These are phyloP conservation scores for Melanotaenia parkinsoni DNA, from an alignment of 2,797 vertebrate genomes.

Conservation along the genomic window DNA sequence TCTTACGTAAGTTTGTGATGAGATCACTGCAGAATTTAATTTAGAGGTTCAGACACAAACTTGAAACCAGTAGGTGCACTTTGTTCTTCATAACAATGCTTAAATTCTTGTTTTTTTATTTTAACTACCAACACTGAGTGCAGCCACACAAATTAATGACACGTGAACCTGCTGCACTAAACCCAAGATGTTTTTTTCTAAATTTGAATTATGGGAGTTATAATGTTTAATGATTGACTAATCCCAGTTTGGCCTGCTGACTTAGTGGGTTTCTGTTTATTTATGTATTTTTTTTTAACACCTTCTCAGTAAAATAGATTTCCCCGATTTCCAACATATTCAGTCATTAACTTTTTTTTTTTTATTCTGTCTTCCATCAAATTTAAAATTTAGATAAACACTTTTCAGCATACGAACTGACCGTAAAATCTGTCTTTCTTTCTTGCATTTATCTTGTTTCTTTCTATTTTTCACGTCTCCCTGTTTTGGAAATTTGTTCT, in stretches of 20 bases:
- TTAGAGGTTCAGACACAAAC: conserved; percentile 57
- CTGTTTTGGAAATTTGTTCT: conserved; percentile 74
- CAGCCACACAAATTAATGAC: conserved; percentile 24
- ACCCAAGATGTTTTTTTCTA: conserved; percentile 43
- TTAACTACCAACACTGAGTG: conserved; percentile 23
- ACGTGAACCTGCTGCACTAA: conserved; percentile 42
- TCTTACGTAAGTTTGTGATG: conserved; percentile 42
- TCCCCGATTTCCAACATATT: conserved; percentile 5
- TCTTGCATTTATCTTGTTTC: conserved; percentile 62
- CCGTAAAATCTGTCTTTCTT: conserved; percentile 52
- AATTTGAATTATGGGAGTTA: background rate
- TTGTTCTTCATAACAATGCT: conserved; percentile 37
- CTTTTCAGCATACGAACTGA: conserved; percentile 28
- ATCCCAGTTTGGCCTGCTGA: conserved; percentile 24
- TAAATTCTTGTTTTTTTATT: conserved; percentile 8
- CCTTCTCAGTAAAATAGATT: conserved; percentile 35
- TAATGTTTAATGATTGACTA: conserved; percentile 15
- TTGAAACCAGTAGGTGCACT: conserved; percentile 76
- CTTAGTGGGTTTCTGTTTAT: background rate
- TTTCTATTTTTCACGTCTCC: conserved; percentile 51
- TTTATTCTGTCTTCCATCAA: background rate
- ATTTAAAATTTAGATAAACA: conserved; percentile 15
- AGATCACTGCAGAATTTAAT: conserved; percentile 38
- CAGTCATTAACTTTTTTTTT: background rate
- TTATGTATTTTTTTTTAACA: conserved; percentile 13